Percentiles rank a stretch among this genome's conserved stretches.
Conservation (phyloP, 2,888 invertebrate genomes). For the Synergus japonicus region DNA sequence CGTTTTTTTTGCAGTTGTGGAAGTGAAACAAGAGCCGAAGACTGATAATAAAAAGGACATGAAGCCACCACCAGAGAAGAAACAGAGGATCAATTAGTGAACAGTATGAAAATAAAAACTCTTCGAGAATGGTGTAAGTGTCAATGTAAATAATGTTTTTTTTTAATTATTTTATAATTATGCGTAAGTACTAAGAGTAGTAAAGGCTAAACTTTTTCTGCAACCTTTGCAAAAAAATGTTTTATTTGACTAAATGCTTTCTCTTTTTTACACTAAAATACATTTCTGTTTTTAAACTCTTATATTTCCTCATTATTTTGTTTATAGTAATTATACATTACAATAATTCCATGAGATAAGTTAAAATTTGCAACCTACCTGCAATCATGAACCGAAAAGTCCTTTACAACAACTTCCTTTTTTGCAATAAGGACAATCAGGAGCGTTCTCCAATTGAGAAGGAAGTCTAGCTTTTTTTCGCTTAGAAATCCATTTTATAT, state of each 20-base stretch:
- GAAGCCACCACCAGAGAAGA: conserved; percentile 94
- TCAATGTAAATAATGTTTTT: conserved; percentile 9
- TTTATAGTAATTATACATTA: too few species aligned
- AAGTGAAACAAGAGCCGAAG: conserved; percentile 85
- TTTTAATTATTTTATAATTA: neutral
- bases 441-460: neutral
- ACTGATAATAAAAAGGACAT: conserved; percentile 85
- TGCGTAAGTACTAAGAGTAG: neutral
- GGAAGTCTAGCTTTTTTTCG: neutral
- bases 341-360: neutral
- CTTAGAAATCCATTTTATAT: neutral
- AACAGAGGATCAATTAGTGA: conserved; percentile 80
- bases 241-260: neutral
- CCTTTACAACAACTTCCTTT: neutral
- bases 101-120: neutral
- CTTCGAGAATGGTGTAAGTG: neutral
- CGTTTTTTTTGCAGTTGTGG: conserved; percentile 72
- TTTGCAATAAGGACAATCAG: conserved; percentile 9
- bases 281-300: neutral
- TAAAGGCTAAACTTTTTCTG: neutral
- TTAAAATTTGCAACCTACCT: neutral
- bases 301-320: too few species aligned
- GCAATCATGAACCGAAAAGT: neutral
- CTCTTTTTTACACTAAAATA: neutral
- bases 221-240: neutral